phyloP scores from a whole-genome alignment of 1,140 invertebrate species.

The Delia radicum region DNA sequence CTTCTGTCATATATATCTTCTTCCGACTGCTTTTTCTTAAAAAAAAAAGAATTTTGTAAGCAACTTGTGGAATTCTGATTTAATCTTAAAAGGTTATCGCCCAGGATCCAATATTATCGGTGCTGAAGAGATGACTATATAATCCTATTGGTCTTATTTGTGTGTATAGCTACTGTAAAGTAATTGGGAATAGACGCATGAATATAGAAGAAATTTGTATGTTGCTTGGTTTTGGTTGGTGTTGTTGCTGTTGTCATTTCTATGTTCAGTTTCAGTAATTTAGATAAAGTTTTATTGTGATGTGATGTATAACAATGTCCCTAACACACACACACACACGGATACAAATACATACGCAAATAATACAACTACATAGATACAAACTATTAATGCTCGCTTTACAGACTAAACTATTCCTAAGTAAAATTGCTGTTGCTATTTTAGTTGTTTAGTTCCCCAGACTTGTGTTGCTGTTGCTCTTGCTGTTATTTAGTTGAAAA shows the following conservation, averaged over 20 bases:
- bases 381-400: neutral
- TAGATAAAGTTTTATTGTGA: slow-evolving; percentile 18
- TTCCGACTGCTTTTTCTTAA: too few species aligned
- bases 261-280: neutral
- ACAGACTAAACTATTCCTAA: neutral
- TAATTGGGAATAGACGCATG: too few species aligned
- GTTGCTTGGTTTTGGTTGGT: neutral
- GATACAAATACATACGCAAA: neutral
- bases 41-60: too few species aligned
- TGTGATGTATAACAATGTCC: slow-evolving; percentile 10
- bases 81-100: too few species aligned
- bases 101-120: too few species aligned
- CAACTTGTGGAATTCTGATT: too few species aligned
- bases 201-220: neutral
- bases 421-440: neutral
- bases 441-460: neutral
- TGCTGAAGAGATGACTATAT: too few species aligned
- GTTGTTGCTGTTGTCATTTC: neutral
- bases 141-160: too few species aligned
- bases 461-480: neutral
- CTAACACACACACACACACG: neutral
- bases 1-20: too few species aligned
- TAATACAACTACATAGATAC: neutral
- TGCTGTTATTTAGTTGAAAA: slow-evolving; percentile 7
- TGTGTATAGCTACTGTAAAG: too few species aligned